Evolutionary conservation across 2,888 invertebrate genomes (phyloP), one percentile per base, ranked within the genome.

Genomic region (Myathropa florea): DNA sequence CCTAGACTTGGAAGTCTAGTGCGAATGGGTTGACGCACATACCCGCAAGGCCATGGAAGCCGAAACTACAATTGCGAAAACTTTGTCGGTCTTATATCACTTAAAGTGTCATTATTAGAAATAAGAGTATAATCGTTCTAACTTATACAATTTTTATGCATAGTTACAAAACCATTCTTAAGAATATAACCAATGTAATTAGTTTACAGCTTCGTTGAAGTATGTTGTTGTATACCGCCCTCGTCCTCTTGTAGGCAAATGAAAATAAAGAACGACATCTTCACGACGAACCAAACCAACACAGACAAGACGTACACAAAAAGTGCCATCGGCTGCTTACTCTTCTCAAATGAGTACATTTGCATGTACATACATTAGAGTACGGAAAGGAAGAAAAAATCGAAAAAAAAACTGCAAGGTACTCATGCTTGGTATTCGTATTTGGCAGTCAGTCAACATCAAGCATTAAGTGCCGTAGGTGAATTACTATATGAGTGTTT

Each of bases 401-500:
- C 23, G 21, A 28, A 53, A 67, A 6, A 60, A n/a, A n/a, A n/a
- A n/a, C n/a, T n/a, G 9, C 4, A 24, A 65, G 12, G 10, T 33
- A 59, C 53, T 60, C 60, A 23, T 79, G 55, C 24, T 73, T 63
- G 60, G 53, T 67, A 59, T 36, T 23, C 21, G 53, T 26, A 26
- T 24, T 59, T 57, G 55, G 39, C 3, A 39, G 39, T 39, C 39
- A 36, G 36, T 67, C 72, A 73, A 60, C 53, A 73, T 73, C 63
- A 68, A 68, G 70, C 68, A 75, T 57, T 39, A 53, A 75, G 60
- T 59, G 55, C 63, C 79, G 60, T 72, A 72, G 65, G 72, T 46
- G 18, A 68, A 59, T 63, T 73, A 53, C 21, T 75, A 57, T 67
- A 33, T 75, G 81, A 81, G 75, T 81, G 75, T 76, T 81, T 76